These are phyloP conservation scores for Temnothorax nylanderi DNA, from an alignment of 1,140 invertebrate genomes.

Conservation along the genomic window DNA sequence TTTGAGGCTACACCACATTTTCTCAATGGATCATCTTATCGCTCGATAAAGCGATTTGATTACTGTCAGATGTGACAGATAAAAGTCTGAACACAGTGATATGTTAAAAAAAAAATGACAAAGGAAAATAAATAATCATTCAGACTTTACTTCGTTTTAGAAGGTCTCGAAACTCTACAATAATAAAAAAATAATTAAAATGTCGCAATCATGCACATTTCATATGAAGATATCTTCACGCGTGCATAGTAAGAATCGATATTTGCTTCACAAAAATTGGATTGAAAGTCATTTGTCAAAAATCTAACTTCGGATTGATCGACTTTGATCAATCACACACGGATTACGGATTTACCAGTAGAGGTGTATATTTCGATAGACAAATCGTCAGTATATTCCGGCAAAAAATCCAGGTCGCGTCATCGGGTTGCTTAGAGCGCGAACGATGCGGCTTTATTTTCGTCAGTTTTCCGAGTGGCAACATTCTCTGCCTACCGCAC, in stretches of 20 bases:
- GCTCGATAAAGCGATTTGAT: slow-evolving; percentile 11
- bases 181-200: slow-evolving; percentile 1
- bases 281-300: background rate
- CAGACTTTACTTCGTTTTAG: background rate
- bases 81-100: background rate
- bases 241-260: background rate
- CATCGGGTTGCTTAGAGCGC: background rate
- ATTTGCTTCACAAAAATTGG: background rate
- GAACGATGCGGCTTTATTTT: slow-evolving; percentile 27
- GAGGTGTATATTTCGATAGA: background rate
- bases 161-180: background rate
- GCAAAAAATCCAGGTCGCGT: background rate
- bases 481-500: background rate
- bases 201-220: no score
- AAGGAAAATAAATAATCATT: background rate
- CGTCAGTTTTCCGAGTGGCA: background rate
- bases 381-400: background rate
- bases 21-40: background rate
- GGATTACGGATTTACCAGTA: background rate
- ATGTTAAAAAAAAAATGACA: background rate
- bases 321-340: background rate
- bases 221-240: background rate
- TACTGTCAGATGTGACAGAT: background rate
- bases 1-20: background rate
- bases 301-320: background rate